A percentile compares a stretch with the other conserved stretches of the same genome.
These are phyloP conservation scores for Microcebus jonahi DNA, from an alignment of 2,113 vertebrate species.

Conservation along the genomic window DNA sequence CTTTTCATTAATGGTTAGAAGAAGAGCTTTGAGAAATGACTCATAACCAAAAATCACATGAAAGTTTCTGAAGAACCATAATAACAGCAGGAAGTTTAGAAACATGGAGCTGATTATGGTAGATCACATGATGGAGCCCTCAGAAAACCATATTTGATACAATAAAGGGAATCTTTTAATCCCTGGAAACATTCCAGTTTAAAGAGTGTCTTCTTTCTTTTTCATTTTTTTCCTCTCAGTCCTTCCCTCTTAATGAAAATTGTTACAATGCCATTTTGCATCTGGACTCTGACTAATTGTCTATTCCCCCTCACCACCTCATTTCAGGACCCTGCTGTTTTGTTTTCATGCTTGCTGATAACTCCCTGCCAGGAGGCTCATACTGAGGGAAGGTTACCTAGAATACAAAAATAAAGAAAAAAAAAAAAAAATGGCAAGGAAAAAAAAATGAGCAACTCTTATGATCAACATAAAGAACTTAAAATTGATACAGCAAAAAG, in stretches of 20 bases:
- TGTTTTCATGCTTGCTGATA: not conserved
- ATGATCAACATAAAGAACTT: not conserved
- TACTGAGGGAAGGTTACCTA: not conserved
- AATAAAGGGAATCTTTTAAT: not conserved
- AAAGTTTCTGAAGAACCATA: conserved; percentile 17
- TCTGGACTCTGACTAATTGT: not conserved
- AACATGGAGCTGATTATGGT: not conserved
- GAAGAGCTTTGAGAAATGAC: conserved; percentile 14
- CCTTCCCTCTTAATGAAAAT: not conserved
- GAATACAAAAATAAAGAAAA: not conserved
- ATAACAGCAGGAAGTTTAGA: not conserved
- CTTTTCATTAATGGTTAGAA: not conserved
- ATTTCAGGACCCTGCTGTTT: not conserved
- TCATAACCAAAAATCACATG: not conserved
- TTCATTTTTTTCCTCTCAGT: not conserved
- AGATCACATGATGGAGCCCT: not conserved
- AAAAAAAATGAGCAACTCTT: not conserved
- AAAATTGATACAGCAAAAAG: not conserved
- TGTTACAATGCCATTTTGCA: not conserved
- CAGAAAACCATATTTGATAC: not conserved
- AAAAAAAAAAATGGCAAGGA: not conserved
- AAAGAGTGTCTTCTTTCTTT: not conserved
- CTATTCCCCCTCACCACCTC: not conserved
- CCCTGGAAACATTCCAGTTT: not conserved
- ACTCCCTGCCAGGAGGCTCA: not conserved